phyloP scores from a whole-genome alignment of 2,888 invertebrate species.

The Zygaena filipendulae region DNA sequence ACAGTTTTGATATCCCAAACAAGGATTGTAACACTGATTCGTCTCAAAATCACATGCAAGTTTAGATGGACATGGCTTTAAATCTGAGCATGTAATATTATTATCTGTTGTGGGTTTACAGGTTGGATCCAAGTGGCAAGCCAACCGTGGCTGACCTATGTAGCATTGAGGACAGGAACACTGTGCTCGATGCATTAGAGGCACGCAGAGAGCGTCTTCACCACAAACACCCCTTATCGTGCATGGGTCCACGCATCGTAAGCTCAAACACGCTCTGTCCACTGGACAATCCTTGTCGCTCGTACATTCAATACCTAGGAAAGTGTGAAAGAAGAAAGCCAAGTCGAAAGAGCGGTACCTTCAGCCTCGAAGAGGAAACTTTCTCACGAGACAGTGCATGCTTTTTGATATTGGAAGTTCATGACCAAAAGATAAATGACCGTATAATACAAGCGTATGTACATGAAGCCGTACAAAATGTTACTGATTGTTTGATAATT shows the following conservation, averaged over 20 bases:
- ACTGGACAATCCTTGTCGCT: conserved; percentile 91
- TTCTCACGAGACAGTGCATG: conserved; percentile 81
- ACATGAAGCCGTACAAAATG: conserved; percentile 69
- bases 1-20: conserved; percentile 77
- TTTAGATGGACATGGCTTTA: conserved; percentile 79
- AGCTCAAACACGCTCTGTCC: conserved; percentile 91
- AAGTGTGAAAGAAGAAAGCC: conserved; percentile 70
- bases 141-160: conserved; percentile 82
- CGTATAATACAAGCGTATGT: conserved; percentile 73
- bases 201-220: conserved; percentile 87
- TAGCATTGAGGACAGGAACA: conserved; percentile 92
- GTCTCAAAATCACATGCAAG: conserved; percentile 77
- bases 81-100: conserved; percentile 73
- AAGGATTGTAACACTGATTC: conserved; percentile 85
- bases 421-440: conserved; percentile 64
- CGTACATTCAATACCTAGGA: conserved; percentile 87
- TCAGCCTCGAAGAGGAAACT: conserved; percentile 90
- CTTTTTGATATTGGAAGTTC: conserved; percentile 69
- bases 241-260: conserved; percentile 92
- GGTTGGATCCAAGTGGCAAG: conserved; percentile 82
- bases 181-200: conserved; percentile 84
- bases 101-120: conserved; percentile 74
- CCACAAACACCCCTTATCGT: conserved; percentile 89
- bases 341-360: conserved; percentile 79
- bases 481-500: conserved; percentile 60